Evolutionary conservation across 2,888 invertebrate species (phyloP).

Genomic region (Criorhina ranunculi): DNA sequence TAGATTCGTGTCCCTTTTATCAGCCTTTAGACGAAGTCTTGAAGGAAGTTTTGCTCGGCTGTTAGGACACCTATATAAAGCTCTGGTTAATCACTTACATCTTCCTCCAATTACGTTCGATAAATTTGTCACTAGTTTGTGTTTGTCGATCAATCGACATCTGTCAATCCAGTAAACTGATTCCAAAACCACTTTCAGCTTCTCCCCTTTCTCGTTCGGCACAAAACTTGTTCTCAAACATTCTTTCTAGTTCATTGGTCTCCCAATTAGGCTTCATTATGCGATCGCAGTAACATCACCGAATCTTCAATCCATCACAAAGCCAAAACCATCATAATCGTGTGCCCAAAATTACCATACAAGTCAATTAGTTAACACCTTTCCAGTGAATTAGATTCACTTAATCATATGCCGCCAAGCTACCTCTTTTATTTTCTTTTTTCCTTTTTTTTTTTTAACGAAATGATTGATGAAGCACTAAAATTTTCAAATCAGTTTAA

Average conservation of each 20-base stretch:
- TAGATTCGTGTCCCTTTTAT: too few relatives aligned
- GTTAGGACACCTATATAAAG: too few relatives aligned
- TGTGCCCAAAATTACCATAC: constrained; percentile 13
- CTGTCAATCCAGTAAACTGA: too few relatives aligned
- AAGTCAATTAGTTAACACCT: constrained; percentile 26
- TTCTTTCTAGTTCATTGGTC: not conserved
- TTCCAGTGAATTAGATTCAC: constrained; percentile 3
- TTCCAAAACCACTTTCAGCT: too few relatives aligned
- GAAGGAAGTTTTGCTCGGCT: too few relatives aligned
- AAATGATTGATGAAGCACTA: constrained; percentile 40
- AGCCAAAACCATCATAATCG: not conserved
- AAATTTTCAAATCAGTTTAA: constrained; percentile 36
- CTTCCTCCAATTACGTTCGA: too few relatives aligned
- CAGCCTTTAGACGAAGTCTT: too few relatives aligned
- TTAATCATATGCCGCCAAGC: not conserved
- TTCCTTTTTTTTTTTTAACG: not conserved
- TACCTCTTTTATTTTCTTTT: not conserved
- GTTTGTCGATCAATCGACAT: too few relatives aligned
- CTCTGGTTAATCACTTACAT: too few relatives aligned
- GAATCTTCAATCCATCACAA: not conserved
- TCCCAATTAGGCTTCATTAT: constrained; percentile 11
- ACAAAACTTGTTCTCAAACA: not conserved
- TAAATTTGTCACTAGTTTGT: too few relatives aligned
- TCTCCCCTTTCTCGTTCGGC: not conserved
- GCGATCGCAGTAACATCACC: not conserved